Base-by-base conservation (phyloP, 1,140 invertebrate genomes). In the Epicauta chinensis region DNA sequence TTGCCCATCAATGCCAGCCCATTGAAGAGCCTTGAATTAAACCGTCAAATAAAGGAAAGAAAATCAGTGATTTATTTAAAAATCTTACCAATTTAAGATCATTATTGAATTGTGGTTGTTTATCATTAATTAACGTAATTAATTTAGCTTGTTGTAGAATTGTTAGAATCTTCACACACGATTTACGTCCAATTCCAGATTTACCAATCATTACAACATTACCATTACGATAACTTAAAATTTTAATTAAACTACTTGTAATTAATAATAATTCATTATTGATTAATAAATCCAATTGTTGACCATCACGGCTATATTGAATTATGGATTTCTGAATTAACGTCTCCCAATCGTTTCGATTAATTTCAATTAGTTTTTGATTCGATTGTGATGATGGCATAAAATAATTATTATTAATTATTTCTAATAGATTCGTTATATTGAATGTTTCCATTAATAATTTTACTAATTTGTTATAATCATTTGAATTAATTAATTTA, bases 1-100 rank as follows among this genome's bases (percentile, higher is more conserved):
- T 67, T 93, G 83, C 10, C 84, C 83, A 41, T 93, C 90, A 31
- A 94, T 73, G 14, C 86, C 91, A n/a, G 86, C 82, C 11, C 73
- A 61, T 70, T 92, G 89, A 72, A 94, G 82, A 3, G 82, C 85
- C 70, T 72, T 39, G 34, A 61, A 61, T 7, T 23, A 7, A 11
- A 10, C 13, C 23, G n/a, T n/a, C n/a, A n/a, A n/a, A n/a, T n/a
- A n/a, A n/a, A n/a, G n/a, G n/a, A n/a, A n/a, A n/a, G n/a, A n/a
- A n/a, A 36, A 35, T 36, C 23, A 23, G 9, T 38, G 4, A 35
- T 39, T 46, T 0, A 15, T 6, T 15, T 38, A 11, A 32, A 35
- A 48, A 14, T 38, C 53, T 60, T 58, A 73, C 72, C 42, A 68
- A 16, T 69, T 77, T 77, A 2, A 78, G 55, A 51, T 78, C 75